phyloP scores from a whole-genome alignment of 2,113 vertebrate genomes.

The Notarius lentiginosus region DNA sequence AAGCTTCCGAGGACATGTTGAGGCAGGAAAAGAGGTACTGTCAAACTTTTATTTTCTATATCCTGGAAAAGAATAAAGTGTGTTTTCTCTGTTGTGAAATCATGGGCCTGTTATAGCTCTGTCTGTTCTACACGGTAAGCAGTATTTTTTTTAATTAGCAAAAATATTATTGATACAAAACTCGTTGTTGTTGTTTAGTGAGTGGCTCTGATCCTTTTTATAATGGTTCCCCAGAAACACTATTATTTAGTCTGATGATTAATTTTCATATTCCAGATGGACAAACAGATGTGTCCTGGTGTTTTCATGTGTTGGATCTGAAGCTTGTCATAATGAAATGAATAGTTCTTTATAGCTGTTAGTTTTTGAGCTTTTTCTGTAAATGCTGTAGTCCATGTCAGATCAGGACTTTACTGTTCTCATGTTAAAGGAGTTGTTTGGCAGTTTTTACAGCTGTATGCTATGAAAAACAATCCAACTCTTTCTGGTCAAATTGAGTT shows the following conservation, averaged over 20 bases:
- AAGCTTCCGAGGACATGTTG: neutral
- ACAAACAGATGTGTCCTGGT: neutral
- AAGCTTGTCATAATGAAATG: neutral
- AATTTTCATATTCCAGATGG: neutral
- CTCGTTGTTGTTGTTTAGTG: neutral
- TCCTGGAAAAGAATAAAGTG: neutral
- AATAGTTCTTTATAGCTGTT: neutral
- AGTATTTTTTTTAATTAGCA: neutral
- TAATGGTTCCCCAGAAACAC: neutral
- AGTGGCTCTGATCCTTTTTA: neutral
- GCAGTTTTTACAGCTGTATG: neutral
- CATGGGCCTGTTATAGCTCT: neutral
- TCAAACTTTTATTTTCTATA: too few relatives aligned
- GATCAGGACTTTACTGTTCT: neutral
- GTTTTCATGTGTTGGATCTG: neutral
- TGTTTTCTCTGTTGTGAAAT: neutral
- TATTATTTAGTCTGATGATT: neutral
- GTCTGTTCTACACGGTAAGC: constrained; percentile 4
- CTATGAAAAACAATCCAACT: neutral
- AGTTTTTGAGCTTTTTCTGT: too few relatives aligned
- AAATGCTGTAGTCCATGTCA: neutral
- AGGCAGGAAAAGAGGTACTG: too few relatives aligned
- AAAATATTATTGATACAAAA: neutral
- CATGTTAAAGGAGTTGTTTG: neutral
- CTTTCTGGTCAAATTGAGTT: neutral